A percentile compares a stretch with the other conserved stretches of the same genome.
phyloP scores from a whole-genome alignment of 2,888 invertebrate genomes.

The Tuberolachnus salignus region DNA sequence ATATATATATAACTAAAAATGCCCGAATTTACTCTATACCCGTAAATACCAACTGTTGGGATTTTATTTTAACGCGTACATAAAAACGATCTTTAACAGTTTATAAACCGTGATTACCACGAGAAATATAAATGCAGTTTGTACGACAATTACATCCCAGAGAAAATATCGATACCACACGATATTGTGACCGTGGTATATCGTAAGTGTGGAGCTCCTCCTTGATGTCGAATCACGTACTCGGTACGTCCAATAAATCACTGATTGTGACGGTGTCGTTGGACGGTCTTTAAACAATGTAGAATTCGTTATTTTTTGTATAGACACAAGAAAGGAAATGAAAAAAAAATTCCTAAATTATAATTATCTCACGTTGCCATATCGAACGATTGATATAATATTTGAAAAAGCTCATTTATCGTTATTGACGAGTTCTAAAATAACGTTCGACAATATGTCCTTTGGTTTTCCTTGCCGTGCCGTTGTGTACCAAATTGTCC shows the following conservation, averaged over 20 bases:
- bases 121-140: neutral
- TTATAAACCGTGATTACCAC: neutral
- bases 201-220: constrained; percentile 12
- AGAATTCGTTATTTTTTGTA: neutral
- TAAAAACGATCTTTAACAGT: too few relatives aligned
- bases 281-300: constrained; percentile 19
- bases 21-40: too few relatives aligned
- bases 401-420: neutral
- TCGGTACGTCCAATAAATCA: constrained; percentile 40
- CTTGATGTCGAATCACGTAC: constrained; percentile 27
- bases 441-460: neutral
- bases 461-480: constrained; percentile 4
- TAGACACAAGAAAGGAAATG: neutral
- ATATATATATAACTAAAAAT: too few relatives aligned
- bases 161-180: constrained; percentile 4
- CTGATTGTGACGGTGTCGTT: neutral
- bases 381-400: neutral
- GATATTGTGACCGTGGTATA: neutral
- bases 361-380: neutral
- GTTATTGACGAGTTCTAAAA: neutral
- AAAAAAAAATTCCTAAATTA: neutral
- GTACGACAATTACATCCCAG: neutral
- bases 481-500: constrained; percentile 7
- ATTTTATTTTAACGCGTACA: too few relatives aligned
- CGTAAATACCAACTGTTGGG: too few relatives aligned